Evolutionary conservation across 2,113 vertebrate genomes (phyloP).

Genomic region (Rutilus rutilus): DNA sequence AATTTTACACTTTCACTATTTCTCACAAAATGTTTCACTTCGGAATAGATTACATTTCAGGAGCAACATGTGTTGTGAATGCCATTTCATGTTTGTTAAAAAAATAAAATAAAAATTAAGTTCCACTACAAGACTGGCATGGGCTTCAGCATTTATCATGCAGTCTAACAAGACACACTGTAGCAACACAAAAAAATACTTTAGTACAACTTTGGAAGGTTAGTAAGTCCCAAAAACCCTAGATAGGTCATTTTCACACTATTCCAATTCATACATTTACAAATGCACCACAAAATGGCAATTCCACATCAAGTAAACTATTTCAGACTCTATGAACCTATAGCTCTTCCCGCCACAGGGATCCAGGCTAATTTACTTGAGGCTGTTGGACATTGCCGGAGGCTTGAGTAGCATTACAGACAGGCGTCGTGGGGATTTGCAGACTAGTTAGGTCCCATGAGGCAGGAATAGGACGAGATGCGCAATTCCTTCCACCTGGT

Average conservation of each 20-base stretch:
- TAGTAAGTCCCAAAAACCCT: background rate
- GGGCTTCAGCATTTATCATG: background rate
- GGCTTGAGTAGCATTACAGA: constrained; percentile 69
- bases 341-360: constrained; percentile 34
- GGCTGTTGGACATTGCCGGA: constrained; percentile 61
- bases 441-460: constrained; percentile 55
- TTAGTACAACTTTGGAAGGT: background rate
- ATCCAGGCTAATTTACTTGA: constrained; percentile 69
- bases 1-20: background rate
- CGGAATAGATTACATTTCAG: background rate
- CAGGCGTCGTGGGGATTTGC: constrained; percentile 67
- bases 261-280: background rate
- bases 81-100: background rate
- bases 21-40: background rate
- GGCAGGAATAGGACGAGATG: constrained; percentile 51
- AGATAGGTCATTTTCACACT: background rate
- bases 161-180: background rate
- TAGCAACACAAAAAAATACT: background rate
- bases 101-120: too few relatives aligned
- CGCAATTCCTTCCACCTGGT: constrained; percentile 61
- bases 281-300: background rate
- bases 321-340: background rate
- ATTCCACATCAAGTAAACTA: constrained; percentile 48
- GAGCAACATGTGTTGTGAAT: background rate
- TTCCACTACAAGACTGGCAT: background rate